phyloP scores from a whole-genome alignment of 2,113 vertebrate species.

The Alces alces region DNA sequence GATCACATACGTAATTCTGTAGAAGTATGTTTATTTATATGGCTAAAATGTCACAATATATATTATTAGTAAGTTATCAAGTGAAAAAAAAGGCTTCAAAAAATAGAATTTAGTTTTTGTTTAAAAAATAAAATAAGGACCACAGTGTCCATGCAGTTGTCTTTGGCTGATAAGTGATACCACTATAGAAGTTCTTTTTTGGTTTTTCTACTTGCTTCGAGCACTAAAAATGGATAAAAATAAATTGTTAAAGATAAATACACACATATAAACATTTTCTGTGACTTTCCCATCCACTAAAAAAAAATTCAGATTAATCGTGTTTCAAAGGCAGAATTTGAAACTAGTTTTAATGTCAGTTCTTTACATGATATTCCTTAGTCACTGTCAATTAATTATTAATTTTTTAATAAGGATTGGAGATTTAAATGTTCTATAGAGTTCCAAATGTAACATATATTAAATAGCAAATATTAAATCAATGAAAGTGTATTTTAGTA shows the following conservation, averaged over 20 bases:
- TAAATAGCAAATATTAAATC: not conserved
- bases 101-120: not conserved
- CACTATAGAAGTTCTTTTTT: not conserved
- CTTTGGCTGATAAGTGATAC: not conserved
- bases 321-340: not conserved
- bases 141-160: not conserved
- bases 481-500: not conserved
- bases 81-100: not conserved
- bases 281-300: not conserved
- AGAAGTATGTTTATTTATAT: not conserved
- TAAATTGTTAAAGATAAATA: not conserved
- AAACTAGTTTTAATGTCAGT: not conserved
- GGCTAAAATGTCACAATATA: not conserved
- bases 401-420: not conserved
- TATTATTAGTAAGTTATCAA: not conserved
- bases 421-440: not conserved
- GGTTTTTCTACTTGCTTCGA: not conserved
- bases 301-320: not conserved
- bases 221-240: not conserved
- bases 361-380: not conserved
- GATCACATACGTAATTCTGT: not conserved
- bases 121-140: not conserved
- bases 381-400: not conserved
- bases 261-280: not conserved
- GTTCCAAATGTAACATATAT: not conserved